phyloP scores from a whole-genome alignment of 2,797 vertebrate species.

The Acanthopagrus latus region DNA sequence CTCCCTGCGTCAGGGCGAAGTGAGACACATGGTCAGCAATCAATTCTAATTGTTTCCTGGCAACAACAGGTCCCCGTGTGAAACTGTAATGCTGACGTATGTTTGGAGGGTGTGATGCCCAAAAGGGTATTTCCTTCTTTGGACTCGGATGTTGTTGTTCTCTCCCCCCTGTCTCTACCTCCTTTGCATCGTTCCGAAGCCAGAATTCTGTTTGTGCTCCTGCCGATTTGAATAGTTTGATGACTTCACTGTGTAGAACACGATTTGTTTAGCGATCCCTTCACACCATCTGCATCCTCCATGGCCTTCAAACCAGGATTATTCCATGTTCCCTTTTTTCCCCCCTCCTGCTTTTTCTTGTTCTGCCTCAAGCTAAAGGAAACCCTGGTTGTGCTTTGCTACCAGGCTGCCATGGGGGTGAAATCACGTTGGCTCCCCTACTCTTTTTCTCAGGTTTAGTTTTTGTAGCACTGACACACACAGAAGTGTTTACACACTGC shows the following conservation, averaged over 20 bases:
- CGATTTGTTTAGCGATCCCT: slow-evolving; percentile 49
- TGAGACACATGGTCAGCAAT: slow-evolving; percentile 68
- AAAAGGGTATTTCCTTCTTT: slow-evolving; percentile 21
- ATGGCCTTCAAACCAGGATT: slow-evolving; percentile 50
- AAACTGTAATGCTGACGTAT: slow-evolving; percentile 22
- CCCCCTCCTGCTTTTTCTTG: slow-evolving; percentile 8
- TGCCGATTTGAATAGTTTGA: slow-evolving; percentile 29
- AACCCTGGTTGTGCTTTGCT: slow-evolving; percentile 44
- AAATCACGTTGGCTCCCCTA: slow-evolving; percentile 45
- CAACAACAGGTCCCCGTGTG: slow-evolving; percentile 27
- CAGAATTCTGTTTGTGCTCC: slow-evolving; percentile 37
- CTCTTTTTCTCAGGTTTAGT: slow-evolving; percentile 38
- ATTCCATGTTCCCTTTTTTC: slow-evolving; percentile 40
- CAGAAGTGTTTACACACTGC: slow-evolving; percentile 37
- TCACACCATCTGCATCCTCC: slow-evolving; percentile 38
- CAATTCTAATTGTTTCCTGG: slow-evolving; percentile 56
- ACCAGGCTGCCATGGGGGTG: slow-evolving; percentile 26
- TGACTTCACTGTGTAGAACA: slow-evolving; percentile 39
- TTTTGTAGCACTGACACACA: slow-evolving; percentile 42
- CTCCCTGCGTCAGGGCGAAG: slow-evolving; percentile 35
- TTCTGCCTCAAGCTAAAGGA: slow-evolving; percentile 56
- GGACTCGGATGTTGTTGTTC: background rate
- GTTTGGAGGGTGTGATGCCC: background rate
- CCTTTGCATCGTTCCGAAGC: slow-evolving; percentile 8
- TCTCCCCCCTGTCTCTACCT: background rate